A percentile compares a stretch with the other conserved stretches of the same genome.
phyloP scores from a whole-genome alignment of 2,113 vertebrate species.

The Gracilinanus agilis region DNA sequence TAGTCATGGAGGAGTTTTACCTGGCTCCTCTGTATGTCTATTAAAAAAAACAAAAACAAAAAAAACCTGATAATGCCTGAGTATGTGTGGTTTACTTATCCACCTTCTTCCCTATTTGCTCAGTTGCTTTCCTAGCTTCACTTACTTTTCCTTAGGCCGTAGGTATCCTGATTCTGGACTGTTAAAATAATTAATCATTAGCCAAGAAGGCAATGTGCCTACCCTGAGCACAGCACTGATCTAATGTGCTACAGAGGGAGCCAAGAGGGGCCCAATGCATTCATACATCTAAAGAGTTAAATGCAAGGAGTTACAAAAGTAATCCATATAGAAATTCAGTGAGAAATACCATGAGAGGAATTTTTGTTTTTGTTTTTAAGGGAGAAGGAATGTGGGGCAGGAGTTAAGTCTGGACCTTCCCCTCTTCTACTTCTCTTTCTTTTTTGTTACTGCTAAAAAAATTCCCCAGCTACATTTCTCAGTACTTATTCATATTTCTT shows the following conservation, averaged over 20 bases:
- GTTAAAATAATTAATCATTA: slow-evolving; percentile 71
- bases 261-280: slow-evolving; percentile 42
- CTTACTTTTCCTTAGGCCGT: slow-evolving; percentile 6
- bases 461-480: neutral
- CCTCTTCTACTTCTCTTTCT: neutral
- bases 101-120: slow-evolving; percentile 50
- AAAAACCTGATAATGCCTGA: slow-evolving; percentile 62
- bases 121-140: slow-evolving; percentile 52
- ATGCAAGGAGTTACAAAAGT: slow-evolving; percentile 8
- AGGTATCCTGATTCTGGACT: slow-evolving; percentile 29
- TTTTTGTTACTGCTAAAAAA: neutral
- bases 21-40: slow-evolving; percentile 47
- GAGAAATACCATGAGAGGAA: neutral
- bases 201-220: slow-evolving; percentile 8
- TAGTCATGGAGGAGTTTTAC: slow-evolving; percentile 46
- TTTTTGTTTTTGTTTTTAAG: neutral
- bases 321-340: neutral
- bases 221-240: neutral
- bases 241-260: neutral
- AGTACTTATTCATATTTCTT: neutral
- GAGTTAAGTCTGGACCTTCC: neutral
- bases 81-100: slow-evolving; percentile 42
- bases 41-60: slow-evolving; percentile 59
- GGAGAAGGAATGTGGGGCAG: neutral
- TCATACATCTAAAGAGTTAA: slow-evolving; percentile 38